Evolutionary conservation across 2,113 vertebrate species (phyloP), one percentile per base, ranked within the genome.

Genomic region (Leucoraja erinaceus): DNA sequence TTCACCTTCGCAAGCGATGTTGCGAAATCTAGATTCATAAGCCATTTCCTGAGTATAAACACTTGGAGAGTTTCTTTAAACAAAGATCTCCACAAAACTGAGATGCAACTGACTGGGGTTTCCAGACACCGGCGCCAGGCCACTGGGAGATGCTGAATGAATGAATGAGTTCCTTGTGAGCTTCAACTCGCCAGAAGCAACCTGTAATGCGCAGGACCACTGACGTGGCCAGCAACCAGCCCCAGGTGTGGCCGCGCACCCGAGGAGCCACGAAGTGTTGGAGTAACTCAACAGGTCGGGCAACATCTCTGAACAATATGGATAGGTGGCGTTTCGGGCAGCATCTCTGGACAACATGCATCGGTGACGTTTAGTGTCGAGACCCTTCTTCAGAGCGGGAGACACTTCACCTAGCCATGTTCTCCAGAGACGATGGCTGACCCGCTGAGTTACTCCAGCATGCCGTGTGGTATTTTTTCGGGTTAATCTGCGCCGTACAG

Each of bases 151-250:
- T 8, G 59, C 5, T 10, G 83, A 88, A 88, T 88, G 83, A 88
- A 88, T 88, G 83, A 88, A 88, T 88, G 83, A 5, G n/a, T 12
- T 63, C 83, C 14, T 88, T 88, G 83, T 88, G 28, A 5, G 12
- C 25, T 5, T 59, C 81, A 11, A 28, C 8, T 14, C 56, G 31
- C 83, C 83, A 86, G 83, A 16, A 63, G 59, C n/a, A 88, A 88
- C 83, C 83, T 63, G 25, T 25, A 16, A 9, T 14, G 28, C 12
- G 7, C 83, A 31, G 83, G 83, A 63, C 12, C 31, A 61, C 83
- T 86, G 83, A 88, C 83, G 83, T 88, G 83, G 83, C 83, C 59
- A 20, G 83, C 59, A 63, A 86, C 83, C 28, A 63, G 83, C 56
- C 10, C 83, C 83, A 18, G 83, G 59, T 5, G 8, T 33, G 31